Conservation (phyloP, 1,140 invertebrate genomes). For the Bombus sylvicola region DNA sequence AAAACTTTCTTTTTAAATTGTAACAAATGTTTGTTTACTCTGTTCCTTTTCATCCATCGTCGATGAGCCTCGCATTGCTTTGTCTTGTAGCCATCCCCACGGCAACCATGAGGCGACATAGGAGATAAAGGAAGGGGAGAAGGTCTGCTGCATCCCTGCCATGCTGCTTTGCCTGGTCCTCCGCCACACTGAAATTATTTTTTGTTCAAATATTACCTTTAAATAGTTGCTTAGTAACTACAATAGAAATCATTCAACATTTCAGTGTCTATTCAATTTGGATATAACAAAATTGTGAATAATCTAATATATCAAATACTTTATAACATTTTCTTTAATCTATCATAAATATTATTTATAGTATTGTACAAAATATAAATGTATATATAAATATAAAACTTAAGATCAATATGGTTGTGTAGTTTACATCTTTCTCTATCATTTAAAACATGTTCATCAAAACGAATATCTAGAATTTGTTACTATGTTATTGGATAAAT, state of each 20-base stretch:
- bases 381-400: constrained; percentile 12
- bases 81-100: constrained; percentile 85
- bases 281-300: neutral
- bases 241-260: constrained; percentile 3
- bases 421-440: constrained; percentile 53
- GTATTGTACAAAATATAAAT: constrained; percentile 34
- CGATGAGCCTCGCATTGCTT: constrained; percentile 87
- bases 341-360: constrained; percentile 18
- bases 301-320: constrained; percentile 33
- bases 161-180: constrained; percentile 88
- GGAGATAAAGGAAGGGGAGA: constrained; percentile 78
- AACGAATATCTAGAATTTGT: constrained; percentile 1
- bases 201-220: constrained; percentile 6
- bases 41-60: constrained; percentile 92
- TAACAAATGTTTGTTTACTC: constrained; percentile 83
- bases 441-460: constrained; percentile 35
- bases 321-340: neutral
- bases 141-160: constrained; percentile 90
- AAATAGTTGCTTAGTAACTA: neutral
- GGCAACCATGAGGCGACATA: constrained; percentile 75
- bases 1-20: neutral
- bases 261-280: constrained; percentile 19
- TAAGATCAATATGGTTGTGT: constrained; percentile 21
- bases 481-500: constrained; percentile 6
- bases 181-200: constrained; percentile 78